Conservation (phyloP, 2,888 invertebrate species). For the Diaphora mendica region DNA sequence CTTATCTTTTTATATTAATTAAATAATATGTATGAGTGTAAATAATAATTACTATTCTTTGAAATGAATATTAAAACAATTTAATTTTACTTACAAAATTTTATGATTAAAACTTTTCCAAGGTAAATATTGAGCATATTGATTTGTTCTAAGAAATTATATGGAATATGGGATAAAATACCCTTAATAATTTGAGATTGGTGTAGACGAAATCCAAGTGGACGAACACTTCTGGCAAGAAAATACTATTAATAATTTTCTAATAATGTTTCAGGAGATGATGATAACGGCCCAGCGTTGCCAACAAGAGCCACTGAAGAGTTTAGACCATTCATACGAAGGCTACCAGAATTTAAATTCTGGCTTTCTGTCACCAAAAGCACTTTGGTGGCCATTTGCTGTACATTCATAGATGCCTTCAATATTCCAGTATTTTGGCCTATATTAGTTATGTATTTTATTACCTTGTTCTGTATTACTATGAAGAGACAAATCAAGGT, state of each 20-base stretch:
- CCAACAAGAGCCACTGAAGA: slow-evolving; percentile 98
- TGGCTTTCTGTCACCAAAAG: slow-evolving; percentile 99
- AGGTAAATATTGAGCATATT: too few species aligned
- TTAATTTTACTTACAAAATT: too few species aligned
- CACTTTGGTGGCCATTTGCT: slow-evolving; percentile 94
- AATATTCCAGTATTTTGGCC: slow-evolving; percentile 99
- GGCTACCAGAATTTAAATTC: slow-evolving; percentile 99
- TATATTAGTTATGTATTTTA: slow-evolving; percentile 99
- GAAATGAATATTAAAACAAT: too few species aligned
- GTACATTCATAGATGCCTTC: slow-evolving; percentile 98
- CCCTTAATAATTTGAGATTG: too few species aligned
- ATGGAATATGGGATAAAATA: too few species aligned
- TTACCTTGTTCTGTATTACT: slow-evolving; percentile 98
- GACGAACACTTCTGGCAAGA: accelerated
- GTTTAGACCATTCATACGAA: slow-evolving; percentile 98
- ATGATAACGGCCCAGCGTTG: slow-evolving; percentile 95
- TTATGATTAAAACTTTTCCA: too few species aligned
- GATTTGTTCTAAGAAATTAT: too few species aligned
- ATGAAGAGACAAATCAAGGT: slow-evolving; percentile 99
- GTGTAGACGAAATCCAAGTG: too few species aligned
- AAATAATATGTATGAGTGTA: too few species aligned
- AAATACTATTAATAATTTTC: slow-evolving; percentile 27
- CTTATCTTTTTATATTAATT: too few species aligned
- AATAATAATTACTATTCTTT: too few species aligned
- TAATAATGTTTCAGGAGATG: slow-evolving; percentile 77